Evolutionary conservation across 2,797 vertebrate species (phyloP).

Genomic region (Myotis myotis): DNA sequence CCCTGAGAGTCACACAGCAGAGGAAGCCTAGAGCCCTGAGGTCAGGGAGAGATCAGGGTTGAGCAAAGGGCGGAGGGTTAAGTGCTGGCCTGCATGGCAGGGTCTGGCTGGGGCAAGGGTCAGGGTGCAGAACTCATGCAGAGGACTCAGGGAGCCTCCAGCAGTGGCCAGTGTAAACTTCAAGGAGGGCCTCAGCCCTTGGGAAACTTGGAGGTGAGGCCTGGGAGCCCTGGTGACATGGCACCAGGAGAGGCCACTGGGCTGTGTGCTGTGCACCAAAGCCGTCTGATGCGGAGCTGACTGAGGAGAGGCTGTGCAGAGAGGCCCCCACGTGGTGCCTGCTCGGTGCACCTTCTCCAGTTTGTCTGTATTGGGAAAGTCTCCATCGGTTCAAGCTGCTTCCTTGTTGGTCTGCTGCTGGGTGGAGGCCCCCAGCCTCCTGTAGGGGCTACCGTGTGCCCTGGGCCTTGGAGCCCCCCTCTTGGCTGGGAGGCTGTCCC

Average conservation of each 20-base stretch:
- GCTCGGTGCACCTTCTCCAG: not conserved
- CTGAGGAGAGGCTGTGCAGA: not conserved
- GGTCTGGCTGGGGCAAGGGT: not conserved
- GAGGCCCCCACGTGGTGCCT: not conserved
- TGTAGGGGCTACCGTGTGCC: conserved; percentile 83
- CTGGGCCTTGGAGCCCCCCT: conserved; percentile 77
- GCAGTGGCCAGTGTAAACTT: conserved; percentile 76
- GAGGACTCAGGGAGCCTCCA: conserved; percentile 48
- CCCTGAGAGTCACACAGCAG: conserved; percentile 56
- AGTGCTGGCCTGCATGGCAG: not conserved
- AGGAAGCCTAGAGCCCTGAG: conserved; percentile 8
- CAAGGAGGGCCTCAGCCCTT: not conserved
- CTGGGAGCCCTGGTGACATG: not conserved
- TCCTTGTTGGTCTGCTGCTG: conserved; percentile 40
- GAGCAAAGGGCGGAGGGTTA: not conserved
- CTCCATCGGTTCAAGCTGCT: conserved; percentile 61
- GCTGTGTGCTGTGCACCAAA: not conserved
- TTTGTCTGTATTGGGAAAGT: not conserved
- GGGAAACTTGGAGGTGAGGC: conserved; percentile 24
- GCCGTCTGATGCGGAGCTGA: not conserved
- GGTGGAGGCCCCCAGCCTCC: conserved; percentile 21
- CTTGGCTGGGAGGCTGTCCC: conserved; percentile 68
- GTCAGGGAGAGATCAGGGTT: not conserved
- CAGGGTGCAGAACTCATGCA: conserved; percentile 46
- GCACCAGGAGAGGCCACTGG: not conserved